Conservation (phyloP, 2,888 invertebrate genomes). For the Girardia tigrina region DNA sequence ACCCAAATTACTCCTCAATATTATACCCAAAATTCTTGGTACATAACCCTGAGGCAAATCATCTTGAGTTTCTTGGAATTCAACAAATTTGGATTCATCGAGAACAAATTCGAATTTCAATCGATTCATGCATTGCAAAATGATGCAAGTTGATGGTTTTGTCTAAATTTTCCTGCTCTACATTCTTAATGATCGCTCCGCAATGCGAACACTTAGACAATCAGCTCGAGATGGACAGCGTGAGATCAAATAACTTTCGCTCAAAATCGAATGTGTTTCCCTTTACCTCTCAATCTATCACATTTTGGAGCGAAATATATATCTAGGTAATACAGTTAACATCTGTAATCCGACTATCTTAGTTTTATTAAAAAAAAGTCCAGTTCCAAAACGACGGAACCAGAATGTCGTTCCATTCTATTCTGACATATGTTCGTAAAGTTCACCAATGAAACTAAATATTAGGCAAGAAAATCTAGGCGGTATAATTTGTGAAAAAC, state of each 20-base stretch:
- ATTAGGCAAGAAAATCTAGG: too few relatives aligned
- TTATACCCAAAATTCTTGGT: slow-evolving; percentile 82
- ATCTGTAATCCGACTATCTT: too few relatives aligned
- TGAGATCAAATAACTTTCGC: slow-evolving; percentile 83
- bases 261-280: slow-evolving; percentile 77
- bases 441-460: too few relatives aligned
- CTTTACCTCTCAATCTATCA: too few relatives aligned
- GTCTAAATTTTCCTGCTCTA: slow-evolving; percentile 65
- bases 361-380: too few relatives aligned
- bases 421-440: too few relatives aligned
- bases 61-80: slow-evolving; percentile 94
- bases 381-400: too few relatives aligned
- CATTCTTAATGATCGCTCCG: slow-evolving; percentile 65
- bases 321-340: too few relatives aligned
- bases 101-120: slow-evolving; percentile 75
- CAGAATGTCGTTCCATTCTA: too few relatives aligned
- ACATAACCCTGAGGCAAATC: slow-evolving; percentile 90
- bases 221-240: slow-evolving; percentile 91
- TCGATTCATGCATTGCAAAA: slow-evolving; percentile 84
- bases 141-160: slow-evolving; percentile 84
- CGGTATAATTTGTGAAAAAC: too few relatives aligned
- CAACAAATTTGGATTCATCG: slow-evolving; percentile 82
- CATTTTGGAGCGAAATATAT: too few relatives aligned
- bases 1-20: slow-evolving; percentile 82
- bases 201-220: slow-evolving; percentile 87